Conservation (phyloP, 1,140 invertebrate species). For the Melitaea cinxia region DNA sequence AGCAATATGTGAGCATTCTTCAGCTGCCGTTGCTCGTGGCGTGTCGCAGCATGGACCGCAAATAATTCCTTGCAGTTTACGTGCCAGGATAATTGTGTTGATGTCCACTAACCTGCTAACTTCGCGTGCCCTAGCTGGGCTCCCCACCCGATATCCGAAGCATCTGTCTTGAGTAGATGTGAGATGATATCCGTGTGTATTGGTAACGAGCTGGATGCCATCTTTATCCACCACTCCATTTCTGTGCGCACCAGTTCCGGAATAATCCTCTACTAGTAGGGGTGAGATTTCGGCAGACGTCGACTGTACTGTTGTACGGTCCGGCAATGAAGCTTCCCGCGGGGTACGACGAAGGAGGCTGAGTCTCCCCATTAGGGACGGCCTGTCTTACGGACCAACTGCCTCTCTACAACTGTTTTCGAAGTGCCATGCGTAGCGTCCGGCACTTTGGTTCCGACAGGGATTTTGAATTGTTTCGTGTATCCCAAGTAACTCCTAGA, state of each 20-base stretch:
- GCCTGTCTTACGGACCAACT: constrained; percentile 35
- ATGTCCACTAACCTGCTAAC: constrained; percentile 35
- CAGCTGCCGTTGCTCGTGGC: constrained; percentile 32
- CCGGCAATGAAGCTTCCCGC: constrained; percentile 62
- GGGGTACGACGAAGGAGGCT: constrained; percentile 79
- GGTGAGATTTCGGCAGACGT: constrained; percentile 23
- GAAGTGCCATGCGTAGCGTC: constrained; percentile 33
- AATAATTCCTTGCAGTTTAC: constrained; percentile 55
- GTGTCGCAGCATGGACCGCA: constrained; percentile 45
- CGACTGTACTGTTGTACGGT: constrained; percentile 42
- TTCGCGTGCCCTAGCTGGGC: constrained; percentile 27
- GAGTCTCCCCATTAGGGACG: constrained; percentile 30
- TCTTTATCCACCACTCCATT: constrained; percentile 42
- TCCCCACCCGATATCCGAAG: constrained; percentile 32
- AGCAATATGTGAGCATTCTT: constrained; percentile 42
- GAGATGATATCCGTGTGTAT: constrained; percentile 37
- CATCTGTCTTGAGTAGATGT: constrained; percentile 33
- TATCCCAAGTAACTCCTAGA: constrained; percentile 56
- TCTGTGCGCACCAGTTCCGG: constrained; percentile 32
- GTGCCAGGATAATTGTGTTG: constrained; percentile 43
- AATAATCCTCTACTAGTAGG: constrained; percentile 20
- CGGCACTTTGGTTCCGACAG: constrained; percentile 38
- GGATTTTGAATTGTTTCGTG: constrained; percentile 40
- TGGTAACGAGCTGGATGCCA: constrained; percentile 13
- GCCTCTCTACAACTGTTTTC: constrained; percentile 14